phyloP scores from a whole-genome alignment of 2,888 invertebrate species.

The Blera fallax region DNA sequence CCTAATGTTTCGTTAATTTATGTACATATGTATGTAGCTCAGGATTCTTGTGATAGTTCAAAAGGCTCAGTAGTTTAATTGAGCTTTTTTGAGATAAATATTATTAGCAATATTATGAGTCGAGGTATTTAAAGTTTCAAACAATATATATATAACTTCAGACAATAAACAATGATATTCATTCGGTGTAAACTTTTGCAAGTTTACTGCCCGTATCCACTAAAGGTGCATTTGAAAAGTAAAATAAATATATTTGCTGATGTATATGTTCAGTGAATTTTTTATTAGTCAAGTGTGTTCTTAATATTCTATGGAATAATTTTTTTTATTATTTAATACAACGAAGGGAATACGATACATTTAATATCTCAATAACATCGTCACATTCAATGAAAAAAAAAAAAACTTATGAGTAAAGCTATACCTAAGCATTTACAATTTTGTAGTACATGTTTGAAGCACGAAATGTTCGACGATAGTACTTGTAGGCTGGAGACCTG shows the following conservation, averaged over 20 bases:
- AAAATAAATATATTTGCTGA: background rate
- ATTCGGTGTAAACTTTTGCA: too few species aligned
- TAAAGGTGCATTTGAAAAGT: background rate
- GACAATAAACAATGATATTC: too few species aligned
- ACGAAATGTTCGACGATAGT: slow-evolving; percentile 47
- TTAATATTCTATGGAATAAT: slow-evolving; percentile 66
- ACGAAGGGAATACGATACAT: slow-evolving; percentile 32
- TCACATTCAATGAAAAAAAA: slow-evolving; percentile 26
- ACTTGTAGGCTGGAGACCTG: slow-evolving; percentile 53
- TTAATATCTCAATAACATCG: slow-evolving; percentile 45
- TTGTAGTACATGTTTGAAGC: slow-evolving; percentile 49
- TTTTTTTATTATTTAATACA: slow-evolving; percentile 44
- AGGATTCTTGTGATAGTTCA: too few species aligned
- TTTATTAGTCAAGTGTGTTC: slow-evolving; percentile 62
- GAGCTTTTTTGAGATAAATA: too few species aligned
- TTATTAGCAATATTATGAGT: too few species aligned
- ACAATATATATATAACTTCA: too few species aligned
- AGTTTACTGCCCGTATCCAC: too few species aligned
- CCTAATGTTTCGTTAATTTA: too few species aligned
- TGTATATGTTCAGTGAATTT: slow-evolving; percentile 39
- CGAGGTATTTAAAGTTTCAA: too few species aligned
- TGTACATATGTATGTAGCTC: too few species aligned
- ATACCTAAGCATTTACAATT: slow-evolving; percentile 64
- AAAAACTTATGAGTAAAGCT: slow-evolving; percentile 53
- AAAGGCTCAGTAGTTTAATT: too few species aligned